Base-by-base conservation (phyloP, 2,888 invertebrate genomes). In the Epinotia brunnichana region DNA sequence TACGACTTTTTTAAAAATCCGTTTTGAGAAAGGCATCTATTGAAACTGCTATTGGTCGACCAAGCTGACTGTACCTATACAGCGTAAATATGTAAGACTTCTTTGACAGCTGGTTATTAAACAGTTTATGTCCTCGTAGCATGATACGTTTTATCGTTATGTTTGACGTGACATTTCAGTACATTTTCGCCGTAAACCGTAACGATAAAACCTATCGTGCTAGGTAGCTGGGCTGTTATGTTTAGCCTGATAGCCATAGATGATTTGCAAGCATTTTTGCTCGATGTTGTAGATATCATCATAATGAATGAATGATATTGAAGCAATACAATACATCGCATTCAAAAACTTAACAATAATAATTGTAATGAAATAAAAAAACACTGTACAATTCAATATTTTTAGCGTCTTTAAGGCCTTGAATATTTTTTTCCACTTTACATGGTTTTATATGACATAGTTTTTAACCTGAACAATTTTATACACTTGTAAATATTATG, bases 401-500 rank as follows among this genome's bases (percentile, higher is more conserved):
- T 59, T 35, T 15, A 51, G 15, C n/a, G 21, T 21, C 66, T 56
- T 39, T 41, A 56, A 41, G 54, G 54, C 35, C 1, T 54, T 41
- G 21, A 63, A 24, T 21, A 41, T 41, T 56, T 66, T n/a, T 66
- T 53, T 54, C 41, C 41, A 66, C 10, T 56, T 39, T 66, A 66
- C 66, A 66, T 66, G 54, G 66, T 66, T 66, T 66, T 66, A 41
- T 66, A 66, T 41, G 41, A n/a, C 19, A 21, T 66, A 39, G 15
- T 64, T 66, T 64, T 41, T 54, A 63, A 66, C 21, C 39, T 41
- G 66, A 66, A 54, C 66, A 54, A 66, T 66, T 66, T 66, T 66
- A 66, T 66, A 66, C 54, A 66, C 66, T 41, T 54, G 39, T 66
- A 66, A 54, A 5, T 54, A 54, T 11, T 35, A n/a, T n/a, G 35